Evolutionary conservation across 2,888 invertebrate genomes (phyloP).

Genomic region (Drosophila falleni): DNA sequence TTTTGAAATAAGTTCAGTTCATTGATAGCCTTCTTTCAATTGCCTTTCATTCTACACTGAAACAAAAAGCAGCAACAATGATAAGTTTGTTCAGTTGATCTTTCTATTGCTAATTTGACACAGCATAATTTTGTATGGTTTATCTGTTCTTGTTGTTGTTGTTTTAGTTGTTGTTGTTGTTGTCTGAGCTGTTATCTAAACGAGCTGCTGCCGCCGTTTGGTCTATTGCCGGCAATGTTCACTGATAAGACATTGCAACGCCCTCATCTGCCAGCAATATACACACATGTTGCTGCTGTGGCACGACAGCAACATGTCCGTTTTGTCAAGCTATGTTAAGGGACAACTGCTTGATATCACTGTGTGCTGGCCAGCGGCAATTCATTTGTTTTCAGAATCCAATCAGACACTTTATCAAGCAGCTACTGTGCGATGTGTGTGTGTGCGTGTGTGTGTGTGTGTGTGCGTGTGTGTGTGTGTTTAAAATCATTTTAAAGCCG

Average conservation of each 20-base stretch:
- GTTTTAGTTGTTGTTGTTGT: slow-evolving; percentile 4
- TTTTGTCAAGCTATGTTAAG: slow-evolving; percentile 20
- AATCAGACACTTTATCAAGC: slow-evolving; percentile 49
- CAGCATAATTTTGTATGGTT: slow-evolving; percentile 36
- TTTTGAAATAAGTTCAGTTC: slow-evolving; percentile 3
- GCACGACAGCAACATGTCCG: slow-evolving; percentile 29
- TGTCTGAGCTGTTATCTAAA: slow-evolving; percentile 41
- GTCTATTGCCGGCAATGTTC: slow-evolving; percentile 34
- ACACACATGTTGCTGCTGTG: slow-evolving; percentile 39
- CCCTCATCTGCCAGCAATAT: slow-evolving; percentile 15
- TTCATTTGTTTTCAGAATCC: slow-evolving; percentile 28
- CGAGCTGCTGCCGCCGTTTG: slow-evolving; percentile 31
- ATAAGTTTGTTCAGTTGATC: slow-evolving; percentile 39
- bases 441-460: neutral
- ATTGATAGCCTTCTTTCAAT: slow-evolving; percentile 2
- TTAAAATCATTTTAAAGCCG: slow-evolving; percentile 37
- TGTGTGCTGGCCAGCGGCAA: slow-evolving; percentile 23
- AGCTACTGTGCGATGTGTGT: neutral
- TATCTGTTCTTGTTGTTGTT: slow-evolving; percentile 26
- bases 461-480: slow-evolving; percentile 15
- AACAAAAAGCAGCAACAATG: slow-evolving; percentile 5
- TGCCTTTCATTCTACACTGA: neutral
- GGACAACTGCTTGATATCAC: slow-evolving; percentile 40
- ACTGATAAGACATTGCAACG: slow-evolving; percentile 38
- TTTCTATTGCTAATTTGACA: slow-evolving; percentile 55